phyloP scores from a whole-genome alignment of 1,140 invertebrate species.

The Zelostemma sp. region DNA sequence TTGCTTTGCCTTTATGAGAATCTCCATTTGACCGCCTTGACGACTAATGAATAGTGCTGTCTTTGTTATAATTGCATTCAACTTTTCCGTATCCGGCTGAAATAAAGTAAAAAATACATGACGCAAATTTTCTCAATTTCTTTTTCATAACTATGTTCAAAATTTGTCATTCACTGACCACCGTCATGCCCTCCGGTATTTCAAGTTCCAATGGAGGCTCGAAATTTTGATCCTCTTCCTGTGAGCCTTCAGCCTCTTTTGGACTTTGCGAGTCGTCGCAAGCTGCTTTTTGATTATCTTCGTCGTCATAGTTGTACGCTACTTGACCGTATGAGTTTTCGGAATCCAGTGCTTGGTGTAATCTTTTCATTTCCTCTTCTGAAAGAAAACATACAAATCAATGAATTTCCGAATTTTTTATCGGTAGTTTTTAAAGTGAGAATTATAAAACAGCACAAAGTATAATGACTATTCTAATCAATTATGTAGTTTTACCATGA shows the following conservation, averaged over 20 bases:
- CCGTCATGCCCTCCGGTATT: slow-evolving; percentile 78
- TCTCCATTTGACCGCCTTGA: slow-evolving; percentile 98
- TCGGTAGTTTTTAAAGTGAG: too few species aligned
- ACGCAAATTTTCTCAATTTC: too few species aligned
- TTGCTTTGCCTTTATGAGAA: slow-evolving; percentile 97
- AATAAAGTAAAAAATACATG: slow-evolving; percentile 43
- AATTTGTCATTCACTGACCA: slow-evolving; percentile 74
- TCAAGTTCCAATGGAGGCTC: slow-evolving; percentile 78
- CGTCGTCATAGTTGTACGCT: slow-evolving; percentile 83
- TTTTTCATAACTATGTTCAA: too few species aligned
- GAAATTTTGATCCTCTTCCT: slow-evolving; percentile 80
- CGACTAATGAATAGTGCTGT: slow-evolving; percentile 94
- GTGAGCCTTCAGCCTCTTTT: slow-evolving; percentile 57
- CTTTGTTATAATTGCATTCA: slow-evolving; percentile 96
- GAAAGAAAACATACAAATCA: slow-evolving; percentile 36
- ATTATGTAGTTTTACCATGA: too few species aligned
- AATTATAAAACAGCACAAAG: too few species aligned
- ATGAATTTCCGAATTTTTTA: too few species aligned
- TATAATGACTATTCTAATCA: too few species aligned
- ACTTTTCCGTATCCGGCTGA: slow-evolving; percentile 92
- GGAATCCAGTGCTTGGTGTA: slow-evolving; percentile 79
- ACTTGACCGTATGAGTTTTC: slow-evolving; percentile 84
- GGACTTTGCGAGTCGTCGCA: slow-evolving; percentile 63
- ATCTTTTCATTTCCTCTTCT: slow-evolving; percentile 93
- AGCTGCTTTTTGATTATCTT: slow-evolving; percentile 56